Conservation (phyloP, 2,113 vertebrate species). For the Smithornis capensis region DNA sequence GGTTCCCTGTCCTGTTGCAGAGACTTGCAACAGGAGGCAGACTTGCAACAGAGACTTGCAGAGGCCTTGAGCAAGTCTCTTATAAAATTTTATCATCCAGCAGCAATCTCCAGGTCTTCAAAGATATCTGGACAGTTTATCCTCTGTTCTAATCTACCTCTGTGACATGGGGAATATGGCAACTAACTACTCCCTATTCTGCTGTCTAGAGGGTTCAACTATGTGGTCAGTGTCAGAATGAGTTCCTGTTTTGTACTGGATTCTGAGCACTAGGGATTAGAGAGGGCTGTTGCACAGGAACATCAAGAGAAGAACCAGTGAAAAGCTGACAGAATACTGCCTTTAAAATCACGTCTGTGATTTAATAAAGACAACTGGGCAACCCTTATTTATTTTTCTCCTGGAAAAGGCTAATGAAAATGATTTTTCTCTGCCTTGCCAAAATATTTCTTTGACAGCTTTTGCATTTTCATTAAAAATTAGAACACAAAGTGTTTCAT, state of each 20-base stretch:
- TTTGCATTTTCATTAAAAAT: constrained; percentile 26
- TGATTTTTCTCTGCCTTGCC: not conserved
- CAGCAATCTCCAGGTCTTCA: not conserved
- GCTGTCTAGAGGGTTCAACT: not conserved
- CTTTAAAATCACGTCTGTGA: not conserved
- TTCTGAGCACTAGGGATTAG: not conserved
- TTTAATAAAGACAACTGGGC: not conserved
- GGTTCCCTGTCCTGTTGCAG: not conserved
- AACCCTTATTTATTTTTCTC: not conserved
- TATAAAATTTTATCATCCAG: not conserved
- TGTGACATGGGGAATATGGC: not conserved
- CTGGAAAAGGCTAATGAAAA: not conserved
- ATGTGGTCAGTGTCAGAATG: rapidly evolving
- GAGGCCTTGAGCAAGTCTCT: not conserved
- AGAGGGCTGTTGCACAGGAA: not conserved
- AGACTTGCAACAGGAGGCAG: not conserved
- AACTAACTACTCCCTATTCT: not conserved
- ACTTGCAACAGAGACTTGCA: not conserved
- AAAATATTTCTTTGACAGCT: constrained; percentile 2
- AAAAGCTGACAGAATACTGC: not conserved
- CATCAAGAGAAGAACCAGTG: not conserved
- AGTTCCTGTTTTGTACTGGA: not conserved
- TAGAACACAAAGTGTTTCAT: not conserved
- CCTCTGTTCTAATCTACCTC: not conserved
- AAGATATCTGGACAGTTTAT: not conserved